Conservation (phyloP, 2,888 invertebrate species). For the Dynastes grantii region DNA sequence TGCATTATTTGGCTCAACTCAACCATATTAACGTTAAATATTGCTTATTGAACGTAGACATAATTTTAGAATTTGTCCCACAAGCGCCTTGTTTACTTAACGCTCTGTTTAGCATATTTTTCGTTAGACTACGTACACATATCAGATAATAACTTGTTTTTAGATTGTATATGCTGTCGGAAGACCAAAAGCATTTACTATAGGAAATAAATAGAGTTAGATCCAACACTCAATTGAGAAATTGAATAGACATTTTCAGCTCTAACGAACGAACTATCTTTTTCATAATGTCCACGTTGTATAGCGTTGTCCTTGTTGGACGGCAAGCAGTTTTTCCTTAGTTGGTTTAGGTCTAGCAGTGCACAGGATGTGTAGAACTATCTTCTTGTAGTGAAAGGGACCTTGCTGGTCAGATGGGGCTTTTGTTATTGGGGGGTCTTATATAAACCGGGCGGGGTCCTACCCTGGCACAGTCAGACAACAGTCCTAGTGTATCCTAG, state of each 20-base stretch:
- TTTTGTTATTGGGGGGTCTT: conserved; percentile 63
- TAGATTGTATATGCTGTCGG: neutral
- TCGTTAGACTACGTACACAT: conserved; percentile 4
- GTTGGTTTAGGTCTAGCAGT: conserved; percentile 39
- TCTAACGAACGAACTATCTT: neutral
- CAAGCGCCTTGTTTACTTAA: conserved; percentile 16
- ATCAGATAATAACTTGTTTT: neutral
- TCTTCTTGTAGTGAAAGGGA: conserved; percentile 66
- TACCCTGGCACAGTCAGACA: conserved; percentile 63
- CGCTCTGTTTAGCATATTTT: conserved; percentile 38
- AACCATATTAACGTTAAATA: conserved; percentile 30
- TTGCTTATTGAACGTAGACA: neutral
- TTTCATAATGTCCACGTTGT: conserved; percentile 4
- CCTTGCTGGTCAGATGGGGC: conserved; percentile 67
- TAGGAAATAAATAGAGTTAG: neutral
- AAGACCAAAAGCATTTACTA: no score
- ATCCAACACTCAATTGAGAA: neutral
- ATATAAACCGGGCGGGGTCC: conserved; percentile 64
- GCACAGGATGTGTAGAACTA: conserved; percentile 55
- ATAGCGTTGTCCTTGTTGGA: conserved; percentile 30
- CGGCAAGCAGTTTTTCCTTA: conserved; percentile 16
- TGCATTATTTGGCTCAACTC: conserved; percentile 30
- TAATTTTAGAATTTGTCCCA: conserved; percentile 26
- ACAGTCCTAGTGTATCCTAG: conserved; percentile 68
- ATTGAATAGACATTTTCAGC: neutral